Base-by-base conservation (phyloP, 2,113 vertebrate species). In the Nematolebias whitei region DNA sequence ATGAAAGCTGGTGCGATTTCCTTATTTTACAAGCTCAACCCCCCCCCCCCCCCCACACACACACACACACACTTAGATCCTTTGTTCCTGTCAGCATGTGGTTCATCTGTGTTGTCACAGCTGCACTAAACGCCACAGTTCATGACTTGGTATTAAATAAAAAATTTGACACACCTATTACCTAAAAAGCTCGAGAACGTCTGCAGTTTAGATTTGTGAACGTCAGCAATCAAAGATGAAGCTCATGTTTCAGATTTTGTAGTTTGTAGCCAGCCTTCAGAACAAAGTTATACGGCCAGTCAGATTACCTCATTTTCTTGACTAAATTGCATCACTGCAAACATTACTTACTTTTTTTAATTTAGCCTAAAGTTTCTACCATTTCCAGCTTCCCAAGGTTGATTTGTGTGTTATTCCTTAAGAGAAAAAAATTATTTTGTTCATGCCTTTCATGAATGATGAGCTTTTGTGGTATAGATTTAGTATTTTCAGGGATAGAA, bases 81-180 rank as follows among this genome's bases (percentile, higher is more conserved):
- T 90, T 89, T 90, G 89, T 88, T 88, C 84, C 48, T 79, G 62
- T 68, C 54, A 60, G 78, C 85, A 81, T 86, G 86, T 70, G 82
- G 74, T 60, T 50, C 65, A 70, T 69, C 69, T 60, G 62, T 74
- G 67, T 88, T 87, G 57, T 77, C 74, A 80, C 88, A 89, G 88
- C 89, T 91, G 85, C 50, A 84, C 71, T 15, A 73, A 78, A 57
- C 47, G 29, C 58, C 43, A 41, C 50, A 26, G 15, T 39, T 50
- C 62, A 48, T 18, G 60, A 43, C 56, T 68, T 16, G 19, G 56
- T 54, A 14, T 41, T 10, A 35, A 35, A n/a, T n/a, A n/a, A 19
- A 23, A 48, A 51, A 59, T 26, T 44, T 39, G 44, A 57, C 41
- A 66, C 58, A 67, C n/a, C 10, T 16, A 63, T 29, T 63, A 23